Conservation (phyloP, 37 sponge, comb jelly and placozoan species). For the Ianthella basta region DNA sequence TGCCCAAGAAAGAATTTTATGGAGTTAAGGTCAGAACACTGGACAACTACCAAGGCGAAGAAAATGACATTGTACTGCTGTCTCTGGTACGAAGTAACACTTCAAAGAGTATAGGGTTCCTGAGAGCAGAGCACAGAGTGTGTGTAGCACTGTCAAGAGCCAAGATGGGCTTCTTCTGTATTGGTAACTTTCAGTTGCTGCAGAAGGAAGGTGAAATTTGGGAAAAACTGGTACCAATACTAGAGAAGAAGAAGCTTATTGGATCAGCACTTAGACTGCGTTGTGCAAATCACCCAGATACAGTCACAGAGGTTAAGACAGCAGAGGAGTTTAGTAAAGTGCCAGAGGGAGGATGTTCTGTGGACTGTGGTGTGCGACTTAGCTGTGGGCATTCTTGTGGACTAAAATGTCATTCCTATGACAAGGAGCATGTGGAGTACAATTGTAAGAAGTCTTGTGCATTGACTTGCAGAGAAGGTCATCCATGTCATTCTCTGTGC, state of each 20-base stretch:
- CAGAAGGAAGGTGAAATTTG: conserved; percentile 53
- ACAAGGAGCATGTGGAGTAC: conserved; percentile 65
- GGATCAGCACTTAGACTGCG: conserved; percentile 57
- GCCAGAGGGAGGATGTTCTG: conserved; percentile 81
- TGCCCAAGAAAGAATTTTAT: conserved; percentile 52
- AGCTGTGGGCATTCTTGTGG: conserved; percentile 78
- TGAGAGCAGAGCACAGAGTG: conserved; percentile 54
- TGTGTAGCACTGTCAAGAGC: conserved; percentile 84
- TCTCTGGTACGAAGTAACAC: conserved; percentile 84
- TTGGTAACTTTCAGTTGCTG: conserved; percentile 78
- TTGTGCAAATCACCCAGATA: conserved; percentile 81
- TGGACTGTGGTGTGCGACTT: conserved; percentile 54
- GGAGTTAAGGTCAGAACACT: conserved; percentile 74
- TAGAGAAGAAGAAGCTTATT: conserved; percentile 44
- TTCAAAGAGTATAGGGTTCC: conserved; percentile 73
- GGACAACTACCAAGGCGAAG: conserved; percentile 97
- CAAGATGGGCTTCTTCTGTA: conserved; percentile 63
- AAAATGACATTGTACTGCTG: conserved; percentile 91
- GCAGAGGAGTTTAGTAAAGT: conserved; percentile 55
- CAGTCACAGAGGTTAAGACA: conserved; percentile 22
- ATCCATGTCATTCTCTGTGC: conserved; percentile 44
- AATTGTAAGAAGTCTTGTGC: conserved; percentile 64
- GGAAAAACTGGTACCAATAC: conserved; percentile 54
- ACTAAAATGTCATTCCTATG: conserved; percentile 58
- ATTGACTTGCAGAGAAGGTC: conserved; percentile 37